A percentile compares a stretch with the other conserved stretches of the same genome.
Evolutionary conservation across 2,113 vertebrate genomes (phyloP).

Genomic region (Callipepla californica): DNA sequence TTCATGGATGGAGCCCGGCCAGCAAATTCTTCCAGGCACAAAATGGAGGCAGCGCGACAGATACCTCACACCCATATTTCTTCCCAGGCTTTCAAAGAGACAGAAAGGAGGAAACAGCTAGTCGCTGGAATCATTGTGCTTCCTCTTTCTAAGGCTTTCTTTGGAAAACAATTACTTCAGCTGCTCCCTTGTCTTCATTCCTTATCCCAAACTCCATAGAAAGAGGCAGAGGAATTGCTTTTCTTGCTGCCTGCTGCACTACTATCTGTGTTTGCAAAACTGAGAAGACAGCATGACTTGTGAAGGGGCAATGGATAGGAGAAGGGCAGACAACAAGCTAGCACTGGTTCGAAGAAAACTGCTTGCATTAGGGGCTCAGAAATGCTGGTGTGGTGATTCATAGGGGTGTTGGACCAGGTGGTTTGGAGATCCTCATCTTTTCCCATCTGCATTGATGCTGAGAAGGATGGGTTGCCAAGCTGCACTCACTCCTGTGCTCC

Average conservation of each 20-base stretch:
- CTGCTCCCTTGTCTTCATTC: accelerated
- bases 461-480: background rate
- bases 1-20: background rate
- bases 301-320: background rate
- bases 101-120: background rate
- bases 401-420: accelerated
- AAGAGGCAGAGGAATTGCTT: background rate
- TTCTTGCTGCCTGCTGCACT: background rate
- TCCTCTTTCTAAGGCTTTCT: background rate
- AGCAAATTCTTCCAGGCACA: background rate
- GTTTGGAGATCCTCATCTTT: background rate
- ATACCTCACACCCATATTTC: background rate
- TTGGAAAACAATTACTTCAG: background rate
- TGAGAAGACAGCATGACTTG: background rate
- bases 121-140: accelerated
- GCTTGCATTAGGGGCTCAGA: accelerated
- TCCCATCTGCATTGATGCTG: background rate
- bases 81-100: background rate
- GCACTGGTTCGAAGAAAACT: background rate
- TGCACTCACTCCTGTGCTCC: background rate
- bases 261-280: background rate
- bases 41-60: background rate
- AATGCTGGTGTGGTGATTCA: background rate
- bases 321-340: background rate
- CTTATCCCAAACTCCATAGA: background rate